Evolutionary conservation across 2,888 invertebrate genomes (phyloP), one percentile per base, ranked within the genome.

Genomic region (Euclidia mi): DNA sequence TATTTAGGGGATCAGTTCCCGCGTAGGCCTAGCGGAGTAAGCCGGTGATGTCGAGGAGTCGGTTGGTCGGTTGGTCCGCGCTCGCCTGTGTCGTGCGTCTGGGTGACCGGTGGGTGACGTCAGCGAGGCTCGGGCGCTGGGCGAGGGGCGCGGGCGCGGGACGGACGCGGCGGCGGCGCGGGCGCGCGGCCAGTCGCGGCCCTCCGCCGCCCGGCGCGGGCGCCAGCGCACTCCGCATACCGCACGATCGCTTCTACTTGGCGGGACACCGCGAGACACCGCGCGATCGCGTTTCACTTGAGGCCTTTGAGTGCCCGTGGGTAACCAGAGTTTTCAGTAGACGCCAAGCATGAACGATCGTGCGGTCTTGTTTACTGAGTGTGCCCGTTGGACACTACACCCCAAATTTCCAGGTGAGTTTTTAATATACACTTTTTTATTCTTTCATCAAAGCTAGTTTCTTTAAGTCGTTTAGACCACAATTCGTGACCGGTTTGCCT

Each of bases 231-330:
- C 34, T 10, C 29, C 29, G 89, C 91, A 78, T 79, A 79, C 79
- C 82, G 79, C 82, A 81, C 84, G 81, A 81, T 80, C 78, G 81
- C 78, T 84, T 95, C 95, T 95, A 94, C 95, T 78, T 77, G 81
- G 73, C 74, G 76, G 73, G 63, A 72, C 78, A 76, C 69, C 71
- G 20, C 20, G 20, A 25, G 20, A 25, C 20, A 25, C 20, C 20
- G 74, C 73, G 78, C 78, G 79, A 70, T 71, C 73, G 62, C 70
- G 53, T 58, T 43, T 56, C 42, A 47, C 43, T 55, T 55, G 43
- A 50, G 49, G 62, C 66, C 53, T 71, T 31, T 28, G 38, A 50
- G 55, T 55, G 45, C 43, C 42, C 42, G 31, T 17, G 31, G 17
- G 14, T 56, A 56, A 62, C 53, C 46, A 59, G 48, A 34, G 34